Base-by-base conservation (phyloP, 2,888 invertebrate species). In the Athripsodes cinereus region DNA sequence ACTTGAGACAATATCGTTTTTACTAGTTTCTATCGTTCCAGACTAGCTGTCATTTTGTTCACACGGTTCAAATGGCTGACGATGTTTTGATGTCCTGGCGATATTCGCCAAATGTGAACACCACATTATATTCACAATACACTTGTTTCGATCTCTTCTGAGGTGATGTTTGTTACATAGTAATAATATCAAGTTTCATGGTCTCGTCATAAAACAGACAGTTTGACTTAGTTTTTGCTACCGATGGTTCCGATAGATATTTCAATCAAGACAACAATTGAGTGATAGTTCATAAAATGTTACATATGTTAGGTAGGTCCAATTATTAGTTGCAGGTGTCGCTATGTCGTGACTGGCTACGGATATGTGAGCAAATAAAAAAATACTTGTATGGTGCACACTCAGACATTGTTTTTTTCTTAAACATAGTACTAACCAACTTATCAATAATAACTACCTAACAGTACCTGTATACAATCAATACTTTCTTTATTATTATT, bases 231-330 rank as follows among this genome's bases (percentile, higher is more conserved):
- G 40, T 40, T 40, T 40, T 40, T 40, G 40, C 40, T 40, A 40
- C 40, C 40, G 40, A 40, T 40, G 40, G 16, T 13, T 40, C 40
- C 40, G 40, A 40, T 40, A 40, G 40, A 40, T 40, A 40, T 40
- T 40, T 40, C 40, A 40, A 40, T 40, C 40, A 40, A 40, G 40
- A 8, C 40, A 40, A 40, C 40, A 40, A 40, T 40, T 40, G 40
- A 40, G 40, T 40, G 40, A 40, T 40, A 40, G 40, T 13, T 40
- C 3, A 16, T 8, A 26, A 26, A 26, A 26, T 26, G 10, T 26
- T 26, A 26, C n/a, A n/a, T 40, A 13, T 40, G 40, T 40, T 3
- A n/a, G 13, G 40, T 40, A 16, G 16, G 40, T 40, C 3, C 40
- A 40, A 40, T 40, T n/a, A n/a, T n/a, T 40, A 40, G 40, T 40